Evolutionary conservation across 1,140 invertebrate species (phyloP).

Genomic region (Bemisia tabaci): DNA sequence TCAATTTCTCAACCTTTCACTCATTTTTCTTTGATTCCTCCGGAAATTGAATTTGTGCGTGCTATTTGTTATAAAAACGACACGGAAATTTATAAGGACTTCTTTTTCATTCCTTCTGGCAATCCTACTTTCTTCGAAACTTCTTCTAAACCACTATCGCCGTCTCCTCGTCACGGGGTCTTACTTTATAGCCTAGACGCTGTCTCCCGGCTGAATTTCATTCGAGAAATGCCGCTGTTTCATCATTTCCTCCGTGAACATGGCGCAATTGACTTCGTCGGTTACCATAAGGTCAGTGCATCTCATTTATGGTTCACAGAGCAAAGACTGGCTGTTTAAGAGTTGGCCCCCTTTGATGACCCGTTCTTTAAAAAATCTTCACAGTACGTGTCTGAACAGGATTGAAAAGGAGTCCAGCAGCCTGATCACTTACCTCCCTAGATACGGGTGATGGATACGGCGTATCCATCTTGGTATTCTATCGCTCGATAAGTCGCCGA

Average conservation of each 20-base stretch:
- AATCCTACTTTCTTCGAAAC: background rate
- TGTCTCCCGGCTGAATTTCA: constrained; percentile 41
- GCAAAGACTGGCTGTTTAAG: too few species aligned
- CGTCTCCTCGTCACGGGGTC: background rate
- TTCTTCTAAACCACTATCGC: background rate
- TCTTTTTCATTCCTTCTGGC: background rate
- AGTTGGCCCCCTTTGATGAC: too few species aligned
- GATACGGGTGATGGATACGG: too few species aligned
- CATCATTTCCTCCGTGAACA: constrained; percentile 31
- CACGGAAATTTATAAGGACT: background rate
- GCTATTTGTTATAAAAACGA: background rate
- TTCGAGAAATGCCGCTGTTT: constrained; percentile 39
- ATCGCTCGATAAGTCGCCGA: too few species aligned
- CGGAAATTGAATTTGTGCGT: background rate
- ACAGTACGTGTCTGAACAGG: too few species aligned
- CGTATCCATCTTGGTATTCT: too few species aligned
- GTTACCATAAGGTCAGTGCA: too few species aligned
- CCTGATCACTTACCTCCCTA: too few species aligned
- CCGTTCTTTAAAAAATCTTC: too few species aligned
- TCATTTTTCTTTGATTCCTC: background rate
- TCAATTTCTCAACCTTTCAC: background rate
- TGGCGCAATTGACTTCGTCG: constrained; percentile 27
- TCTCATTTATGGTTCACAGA: too few species aligned
- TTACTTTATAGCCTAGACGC: constrained; percentile 32
- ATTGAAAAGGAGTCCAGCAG: too few species aligned